Conservation (phyloP, 1,140 invertebrate species). For the Meloidogyne exigua region DNA sequence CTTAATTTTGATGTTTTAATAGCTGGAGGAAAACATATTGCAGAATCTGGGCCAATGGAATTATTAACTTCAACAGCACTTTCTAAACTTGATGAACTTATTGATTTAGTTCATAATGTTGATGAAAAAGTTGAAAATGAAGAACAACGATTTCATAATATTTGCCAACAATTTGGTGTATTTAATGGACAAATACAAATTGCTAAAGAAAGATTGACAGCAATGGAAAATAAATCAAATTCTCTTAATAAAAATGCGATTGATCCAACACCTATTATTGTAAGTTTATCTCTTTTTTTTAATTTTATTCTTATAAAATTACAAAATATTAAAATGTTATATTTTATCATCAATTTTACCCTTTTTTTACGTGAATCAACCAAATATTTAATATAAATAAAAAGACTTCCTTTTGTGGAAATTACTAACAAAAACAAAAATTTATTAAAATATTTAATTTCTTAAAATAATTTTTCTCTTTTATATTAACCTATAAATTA, state of each 20-base stretch:
- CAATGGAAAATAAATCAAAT: slow-evolving; percentile 8
- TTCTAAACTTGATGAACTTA: slow-evolving; percentile 48
- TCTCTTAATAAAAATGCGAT: background rate
- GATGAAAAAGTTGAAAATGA: slow-evolving; percentile 11
- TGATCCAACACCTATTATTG: slow-evolving; percentile 26
- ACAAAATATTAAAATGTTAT: too few relatives aligned
- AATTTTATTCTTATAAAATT: background rate
- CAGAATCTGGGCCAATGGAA: slow-evolving; percentile 53
- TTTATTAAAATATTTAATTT: too few relatives aligned
- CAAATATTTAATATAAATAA: too few relatives aligned
- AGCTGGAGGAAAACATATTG: slow-evolving; percentile 46
- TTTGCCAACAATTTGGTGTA: background rate
- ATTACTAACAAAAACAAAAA: too few relatives aligned
- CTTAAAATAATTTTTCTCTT: too few relatives aligned
- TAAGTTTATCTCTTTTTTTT: slow-evolving; percentile 12
- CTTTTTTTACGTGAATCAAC: too few relatives aligned
- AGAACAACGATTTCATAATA: slow-evolving; percentile 12
- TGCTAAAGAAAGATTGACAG: background rate
- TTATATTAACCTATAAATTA: too few relatives aligned
- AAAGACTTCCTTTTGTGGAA: too few relatives aligned
- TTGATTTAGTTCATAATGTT: slow-evolving; percentile 32
- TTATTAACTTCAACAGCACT: slow-evolving; percentile 45
- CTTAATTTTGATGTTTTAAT: slow-evolving; percentile 45
- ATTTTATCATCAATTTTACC: too few relatives aligned
- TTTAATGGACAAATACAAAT: slow-evolving; percentile 12